Conservation (phyloP, 1,140 invertebrate genomes). For the Drosophila melanogaster region Release_6_plus_ISO1_MT NT_033779.5:15313001-15313500, state of each 20-base stretch:
- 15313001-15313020: not conserved
- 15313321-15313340: constrained; percentile 50
- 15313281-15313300: constrained; percentile 66
- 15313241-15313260: constrained; percentile 66
- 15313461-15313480: constrained; percentile 80
- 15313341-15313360: constrained; percentile 31
- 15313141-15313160: constrained; percentile 15
- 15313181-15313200: constrained; percentile 41
- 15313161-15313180: constrained; percentile 30
- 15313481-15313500: constrained; percentile 65
- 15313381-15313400: constrained; percentile 75
- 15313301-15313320: constrained; percentile 36
- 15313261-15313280: constrained; percentile 79
- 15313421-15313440: constrained; percentile 50
- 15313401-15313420: constrained; percentile 59
- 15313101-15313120: no score
- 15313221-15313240: constrained; percentile 46
- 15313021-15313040: no score
- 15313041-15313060: no score
- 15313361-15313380: constrained; percentile 73
- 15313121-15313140: constrained; percentile 1
- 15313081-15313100: not conserved
- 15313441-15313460: constrained; percentile 83
- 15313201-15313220: constrained; percentile 49
- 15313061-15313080: not conserved